phyloP scores from a whole-genome alignment of 2,888 invertebrate genomes.

The Meganola albula region DNA sequence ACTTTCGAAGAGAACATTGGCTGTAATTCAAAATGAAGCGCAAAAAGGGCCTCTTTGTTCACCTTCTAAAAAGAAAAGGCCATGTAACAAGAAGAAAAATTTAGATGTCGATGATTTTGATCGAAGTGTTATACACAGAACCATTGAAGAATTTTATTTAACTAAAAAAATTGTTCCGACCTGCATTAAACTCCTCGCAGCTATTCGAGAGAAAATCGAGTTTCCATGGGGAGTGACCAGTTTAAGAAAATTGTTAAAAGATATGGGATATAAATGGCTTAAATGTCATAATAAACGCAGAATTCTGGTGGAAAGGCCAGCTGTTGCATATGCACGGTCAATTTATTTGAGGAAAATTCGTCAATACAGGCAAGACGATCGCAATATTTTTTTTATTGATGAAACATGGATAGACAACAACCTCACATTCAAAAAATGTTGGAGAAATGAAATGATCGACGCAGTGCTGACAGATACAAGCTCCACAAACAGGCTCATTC shows the following conservation, averaged over 20 bases:
- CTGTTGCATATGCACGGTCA: not conserved
- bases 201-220: not conserved
- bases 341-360: conserved; percentile 3
- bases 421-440: conserved; percentile 3
- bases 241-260: conserved; percentile 1
- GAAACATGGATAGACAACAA: conserved; percentile 1
- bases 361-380: not conserved
- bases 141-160: conserved; percentile 2
- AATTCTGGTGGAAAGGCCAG: conserved; percentile 4
- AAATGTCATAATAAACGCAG: conserved; percentile 2
- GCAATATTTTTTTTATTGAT: not conserved
- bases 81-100: conserved; percentile 1
- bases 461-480: conserved; percentile 1
- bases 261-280: conserved; percentile 4
- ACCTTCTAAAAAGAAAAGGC: conserved; percentile 1
- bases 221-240: conserved; percentile 1
- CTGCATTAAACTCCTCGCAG: conserved; percentile 1
- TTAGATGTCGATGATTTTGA: conserved; percentile 4
- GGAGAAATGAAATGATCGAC: not conserved
- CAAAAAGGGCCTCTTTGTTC: not conserved
- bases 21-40: not conserved
- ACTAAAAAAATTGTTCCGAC: conserved; percentile 1
- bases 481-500: conserved; percentile 3
- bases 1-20: conserved; percentile 1
- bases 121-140: not conserved